Base-by-base conservation (phyloP, 2,797 vertebrate species). In the Phrynocephalus forsythii region DNA sequence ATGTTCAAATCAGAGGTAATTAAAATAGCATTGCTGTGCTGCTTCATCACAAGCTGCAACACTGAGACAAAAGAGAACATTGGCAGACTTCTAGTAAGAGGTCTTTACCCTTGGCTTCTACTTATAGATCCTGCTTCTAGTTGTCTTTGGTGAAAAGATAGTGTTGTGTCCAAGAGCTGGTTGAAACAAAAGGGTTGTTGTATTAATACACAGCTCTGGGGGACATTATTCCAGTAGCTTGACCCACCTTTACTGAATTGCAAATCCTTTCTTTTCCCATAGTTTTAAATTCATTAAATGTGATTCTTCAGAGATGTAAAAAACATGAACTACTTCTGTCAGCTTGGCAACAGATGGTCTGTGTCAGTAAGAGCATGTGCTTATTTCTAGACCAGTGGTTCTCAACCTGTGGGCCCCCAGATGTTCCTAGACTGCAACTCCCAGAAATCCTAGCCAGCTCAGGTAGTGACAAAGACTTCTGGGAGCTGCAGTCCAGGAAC, bases 1-100 rank as follows among this genome's bases (percentile, higher is more conserved):
- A 83, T 78, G 71, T 89, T 63, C 88, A 86, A 92, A 79, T 71
- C 91, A 86, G 87, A 90, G 84, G 79, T 94, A 95, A 96, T 95
- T 91, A 93, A 92, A 93, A 86, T 86, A 90, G 79, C 44, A 86
- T 89, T 89, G 73, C 52, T 33, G 26, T 94, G 91, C 92, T 91
- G 92, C 92, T 94, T 94, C 80, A 79, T 91, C 60, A 63, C 85
- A 87, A 91, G 79, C 79, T 90, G 20, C 71, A 75, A 33, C 52
- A 82, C 85, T 83, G 86, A 89, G 87, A 85, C 82, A 86, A 79
- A 77, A 79, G 56, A 87, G 5, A 81, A 73, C n/a, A 92, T 11
- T 66, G 91, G 91, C 88, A 90, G 82, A 79, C 75, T 86, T 92
- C 0, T 92, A 86, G 72, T 91, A 79, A n/a, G 33, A 63, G 56